Percentiles rank a stretch among this genome's conserved stretches.
Evolutionary conservation across 2,797 vertebrate genomes (phyloP).

Genomic region (Pangasius larnaudii): DNA sequence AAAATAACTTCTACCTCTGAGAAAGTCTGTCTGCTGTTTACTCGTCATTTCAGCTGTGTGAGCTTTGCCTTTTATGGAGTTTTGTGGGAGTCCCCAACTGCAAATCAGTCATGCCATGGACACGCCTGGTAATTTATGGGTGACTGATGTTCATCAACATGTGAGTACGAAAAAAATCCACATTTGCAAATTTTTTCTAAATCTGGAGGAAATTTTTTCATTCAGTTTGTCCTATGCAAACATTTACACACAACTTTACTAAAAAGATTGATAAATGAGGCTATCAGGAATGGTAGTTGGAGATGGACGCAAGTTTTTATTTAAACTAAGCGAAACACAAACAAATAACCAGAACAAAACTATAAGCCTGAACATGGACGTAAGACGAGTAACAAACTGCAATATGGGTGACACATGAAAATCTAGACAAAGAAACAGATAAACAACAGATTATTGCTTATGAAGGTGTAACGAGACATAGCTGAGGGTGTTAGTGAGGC

Average conservation of each 20-base stretch:
- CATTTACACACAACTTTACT: not conserved
- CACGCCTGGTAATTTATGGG: not conserved
- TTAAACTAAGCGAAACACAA: too few species aligned
- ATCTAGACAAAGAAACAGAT: too few species aligned
- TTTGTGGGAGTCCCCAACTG: not conserved
- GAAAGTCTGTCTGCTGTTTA: not conserved
- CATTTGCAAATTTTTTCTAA: not conserved
- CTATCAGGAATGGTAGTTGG: too few species aligned
- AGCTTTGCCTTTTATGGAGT: not conserved
- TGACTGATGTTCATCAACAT: not conserved
- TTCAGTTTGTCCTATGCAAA: not conserved
- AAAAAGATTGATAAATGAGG: not conserved
- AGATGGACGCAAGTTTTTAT: too few species aligned
- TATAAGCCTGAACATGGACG: not conserved
- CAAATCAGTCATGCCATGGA: not conserved
- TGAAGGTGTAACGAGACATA: not conserved
- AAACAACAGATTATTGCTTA: not conserved
- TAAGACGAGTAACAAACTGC: not conserved
- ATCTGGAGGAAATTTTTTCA: too few species aligned
- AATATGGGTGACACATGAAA: not conserved
- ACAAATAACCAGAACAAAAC: not conserved
- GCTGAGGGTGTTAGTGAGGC: not conserved
- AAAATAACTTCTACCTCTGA: not conserved
- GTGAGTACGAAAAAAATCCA: not conserved
- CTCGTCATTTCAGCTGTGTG: not conserved